These are phyloP conservation scores for Pachypanchax playfairii DNA, from an alignment of 2,113 vertebrate genomes.

Conservation along the genomic window DNA sequence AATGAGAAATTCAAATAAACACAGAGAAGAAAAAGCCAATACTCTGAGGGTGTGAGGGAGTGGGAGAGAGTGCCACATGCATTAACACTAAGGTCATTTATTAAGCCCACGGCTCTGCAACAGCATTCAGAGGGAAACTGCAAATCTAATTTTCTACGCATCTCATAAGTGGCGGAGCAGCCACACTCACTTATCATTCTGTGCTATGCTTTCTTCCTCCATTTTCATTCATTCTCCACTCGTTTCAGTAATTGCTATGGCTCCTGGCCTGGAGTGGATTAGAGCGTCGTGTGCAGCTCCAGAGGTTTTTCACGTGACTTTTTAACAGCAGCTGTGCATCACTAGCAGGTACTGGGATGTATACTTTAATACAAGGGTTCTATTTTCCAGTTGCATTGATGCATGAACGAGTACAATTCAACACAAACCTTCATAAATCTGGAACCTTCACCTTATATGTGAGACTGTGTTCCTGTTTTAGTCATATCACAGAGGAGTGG, in stretches of 20 bases:
- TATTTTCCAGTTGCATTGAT: neutral
- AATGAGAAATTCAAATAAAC: conserved; percentile 60
- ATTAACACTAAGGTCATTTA: conserved; percentile 63
- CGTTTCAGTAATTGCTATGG: conserved; percentile 30
- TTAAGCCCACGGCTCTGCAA: conserved; percentile 40
- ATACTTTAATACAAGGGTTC: neutral
- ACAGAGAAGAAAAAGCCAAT: conserved; percentile 40
- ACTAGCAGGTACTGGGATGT: neutral
- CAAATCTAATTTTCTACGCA: conserved; percentile 56
- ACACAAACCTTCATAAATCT: no score
- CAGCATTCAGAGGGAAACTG: conserved; percentile 44
- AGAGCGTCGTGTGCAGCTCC: conserved; percentile 12
- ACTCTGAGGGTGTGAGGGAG: conserved; percentile 33
- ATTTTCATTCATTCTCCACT: conserved; percentile 30
- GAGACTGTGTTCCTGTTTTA: no score
- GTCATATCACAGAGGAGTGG: no score
- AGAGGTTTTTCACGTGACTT: conserved; percentile 4
- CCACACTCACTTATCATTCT: conserved; percentile 45
- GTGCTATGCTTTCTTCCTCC: conserved; percentile 19
- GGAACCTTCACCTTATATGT: no score
- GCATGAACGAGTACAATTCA: neutral
- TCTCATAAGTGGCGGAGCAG: conserved; percentile 49
- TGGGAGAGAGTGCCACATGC: conserved; percentile 31
- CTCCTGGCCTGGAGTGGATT: conserved; percentile 15
- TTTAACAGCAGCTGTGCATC: neutral